phyloP scores from a whole-genome alignment of 2,888 invertebrate species.

The Temnothorax rugatulus region DNA sequence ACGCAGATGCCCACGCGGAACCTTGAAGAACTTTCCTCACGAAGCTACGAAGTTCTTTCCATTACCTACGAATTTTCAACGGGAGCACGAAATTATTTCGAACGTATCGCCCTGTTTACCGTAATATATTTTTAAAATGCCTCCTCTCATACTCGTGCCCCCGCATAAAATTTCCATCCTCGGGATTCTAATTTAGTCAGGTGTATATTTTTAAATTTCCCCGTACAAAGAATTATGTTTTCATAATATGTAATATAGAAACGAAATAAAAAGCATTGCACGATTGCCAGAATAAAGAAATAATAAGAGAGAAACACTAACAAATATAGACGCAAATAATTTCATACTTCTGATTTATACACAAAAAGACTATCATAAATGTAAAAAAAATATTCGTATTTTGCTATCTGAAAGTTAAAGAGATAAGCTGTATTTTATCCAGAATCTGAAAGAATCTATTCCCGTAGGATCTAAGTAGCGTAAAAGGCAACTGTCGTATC shows the following conservation, averaged over 20 bases:
- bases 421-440: background rate
- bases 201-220: background rate
- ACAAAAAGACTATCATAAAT: background rate
- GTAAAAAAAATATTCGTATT: background rate
- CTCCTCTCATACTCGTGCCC: background rate
- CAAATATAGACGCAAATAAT: background rate
- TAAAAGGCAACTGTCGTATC: background rate
- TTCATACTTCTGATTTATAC: background rate
- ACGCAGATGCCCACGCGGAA: constrained; percentile 71
- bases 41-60: background rate
- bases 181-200: background rate
- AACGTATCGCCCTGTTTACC: constrained; percentile 20
- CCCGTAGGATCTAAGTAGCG: background rate
- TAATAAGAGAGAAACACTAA: background rate
- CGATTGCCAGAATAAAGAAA: background rate
- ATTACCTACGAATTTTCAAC: constrained; percentile 5
- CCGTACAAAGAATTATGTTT: background rate
- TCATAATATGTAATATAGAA: background rate
- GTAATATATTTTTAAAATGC: background rate
- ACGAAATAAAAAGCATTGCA: background rate
- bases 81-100: constrained; percentile 25
- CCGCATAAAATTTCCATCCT: constrained; percentile 9
- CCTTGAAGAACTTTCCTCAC: constrained; percentile 70
- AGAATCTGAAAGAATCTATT: constrained; percentile 13
- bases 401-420: background rate